Evolutionary conservation across 1,140 invertebrate species (phyloP), one percentile per base, ranked within the genome.

Genomic region (Temnothorax curvispinosus): DNA sequence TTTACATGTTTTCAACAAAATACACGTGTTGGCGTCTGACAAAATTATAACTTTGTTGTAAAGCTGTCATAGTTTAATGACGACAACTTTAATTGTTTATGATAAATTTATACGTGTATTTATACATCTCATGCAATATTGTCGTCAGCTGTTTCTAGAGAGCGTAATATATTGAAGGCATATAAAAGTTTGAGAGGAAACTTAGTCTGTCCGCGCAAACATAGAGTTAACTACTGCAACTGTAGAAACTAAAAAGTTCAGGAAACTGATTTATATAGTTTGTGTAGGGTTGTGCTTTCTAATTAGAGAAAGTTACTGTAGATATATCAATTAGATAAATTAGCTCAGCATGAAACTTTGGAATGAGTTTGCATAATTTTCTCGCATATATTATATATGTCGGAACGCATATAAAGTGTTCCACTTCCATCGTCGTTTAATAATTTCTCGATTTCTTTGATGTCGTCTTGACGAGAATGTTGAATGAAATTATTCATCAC

Each of bases 1-100:
- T 72, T 54, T 21, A 74, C 38, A 54, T 75, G 15, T 27, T 77
- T 44, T 78, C 15, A 21, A 76, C n/a, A 18, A 38, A 56, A 56
- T 4, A 9, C 15, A 9, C 3, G 47, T 9, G 50, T n/a, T n/a
- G 5, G 18, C 1, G 5, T 56, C 2, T 15, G 15, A 65, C 8
- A 21, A 64, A 78, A 18, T 8, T 38, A 41, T 8, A 64, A 38
- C 13, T n/a, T n/a, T 65, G 35, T 65, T 21, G n/a, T n/a, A 75
- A 75, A 64, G 27, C 50, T 54, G 11, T 74, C 13, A 4, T 9
- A 58, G 1, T 62, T 62, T 18, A 35, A 47, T 15, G 2, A 71
- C 18, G 18, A 3, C 27, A 35, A n/a, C 18, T 78, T 8, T 44
- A 18, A 56, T 32, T 47, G 80, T 38, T 71, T n/a, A n/a, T 15